phyloP scores from a whole-genome alignment of 2,113 vertebrate genomes.

The Nesogale talazaci region DNA sequence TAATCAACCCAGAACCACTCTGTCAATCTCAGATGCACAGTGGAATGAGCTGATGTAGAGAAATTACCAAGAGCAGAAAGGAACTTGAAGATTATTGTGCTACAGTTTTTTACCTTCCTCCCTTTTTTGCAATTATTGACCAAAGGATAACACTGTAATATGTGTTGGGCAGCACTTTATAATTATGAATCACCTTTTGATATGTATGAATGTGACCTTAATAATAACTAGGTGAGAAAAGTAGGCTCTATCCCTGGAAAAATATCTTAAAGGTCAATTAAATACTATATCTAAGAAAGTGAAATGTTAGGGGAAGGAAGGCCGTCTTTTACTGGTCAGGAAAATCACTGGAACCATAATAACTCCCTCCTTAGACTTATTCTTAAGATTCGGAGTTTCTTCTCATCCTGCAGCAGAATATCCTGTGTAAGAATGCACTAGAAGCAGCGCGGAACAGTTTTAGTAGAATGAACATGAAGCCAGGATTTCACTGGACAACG shows the following conservation, averaged over 20 bases:
- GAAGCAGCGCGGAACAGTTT: neutral
- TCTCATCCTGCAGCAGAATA: constrained; percentile 17
- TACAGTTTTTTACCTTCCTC: neutral
- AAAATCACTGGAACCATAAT: neutral
- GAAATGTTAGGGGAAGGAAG: neutral
- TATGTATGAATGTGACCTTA: neutral
- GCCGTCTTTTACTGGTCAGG: neutral
- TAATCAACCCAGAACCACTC: neutral
- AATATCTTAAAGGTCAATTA: neutral
- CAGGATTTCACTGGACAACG: neutral
- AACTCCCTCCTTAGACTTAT: constrained; percentile 10
- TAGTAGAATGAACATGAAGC: neutral
- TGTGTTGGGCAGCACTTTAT: neutral
- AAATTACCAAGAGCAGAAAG: neutral
- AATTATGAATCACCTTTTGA: neutral
- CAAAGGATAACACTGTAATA: neutral
- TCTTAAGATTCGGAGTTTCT: neutral
- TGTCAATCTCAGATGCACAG: neutral
- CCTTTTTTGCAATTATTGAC: neutral
- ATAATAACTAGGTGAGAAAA: neutral
- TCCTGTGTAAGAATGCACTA: neutral
- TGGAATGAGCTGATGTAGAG: neutral
- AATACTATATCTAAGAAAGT: neutral
- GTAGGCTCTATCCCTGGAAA: neutral
- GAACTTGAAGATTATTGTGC: neutral